Conservation (phyloP, 2,113 vertebrate species). For the Panthera leo region DNA sequence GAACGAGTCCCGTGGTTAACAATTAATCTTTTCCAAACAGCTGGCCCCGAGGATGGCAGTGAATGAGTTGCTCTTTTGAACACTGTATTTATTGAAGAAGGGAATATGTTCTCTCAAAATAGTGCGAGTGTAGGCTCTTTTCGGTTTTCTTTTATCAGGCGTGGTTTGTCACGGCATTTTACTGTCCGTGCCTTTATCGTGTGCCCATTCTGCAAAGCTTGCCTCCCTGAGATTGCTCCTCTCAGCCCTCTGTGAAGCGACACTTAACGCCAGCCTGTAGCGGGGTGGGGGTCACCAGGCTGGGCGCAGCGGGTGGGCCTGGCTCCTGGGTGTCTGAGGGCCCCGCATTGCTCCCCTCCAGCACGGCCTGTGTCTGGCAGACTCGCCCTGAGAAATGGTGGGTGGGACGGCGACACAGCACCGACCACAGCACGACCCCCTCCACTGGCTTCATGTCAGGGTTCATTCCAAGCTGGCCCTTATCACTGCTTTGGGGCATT, state of each 20-base stretch:
- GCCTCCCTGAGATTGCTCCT: not conserved
- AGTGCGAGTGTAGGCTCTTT: not conserved
- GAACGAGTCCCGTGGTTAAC: conserved; percentile 70
- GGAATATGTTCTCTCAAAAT: not conserved
- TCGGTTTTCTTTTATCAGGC: not conserved
- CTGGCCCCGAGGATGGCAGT: not conserved
- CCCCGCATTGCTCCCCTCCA: not conserved
- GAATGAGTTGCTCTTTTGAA: not conserved
- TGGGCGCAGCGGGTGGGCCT: not conserved
- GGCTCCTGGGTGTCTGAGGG: rapidly evolving
- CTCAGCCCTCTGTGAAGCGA: not conserved
- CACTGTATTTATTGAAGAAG: not conserved
- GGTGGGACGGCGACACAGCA: rapidly evolving
- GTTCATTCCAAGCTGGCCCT: not conserved
- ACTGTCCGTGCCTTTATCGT: rapidly evolving
- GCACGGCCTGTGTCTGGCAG: not conserved
- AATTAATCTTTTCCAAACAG: conserved; percentile 58
- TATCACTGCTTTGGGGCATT: not conserved
- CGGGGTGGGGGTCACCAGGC: not conserved
- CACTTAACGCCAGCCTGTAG: rapidly evolving
- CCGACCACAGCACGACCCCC: not conserved
- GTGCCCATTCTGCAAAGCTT: not conserved
- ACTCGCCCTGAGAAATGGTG: not conserved
- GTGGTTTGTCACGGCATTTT: not conserved
- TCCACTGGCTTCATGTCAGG: rapidly evolving